A percentile compares a stretch with the other conserved stretches of the same genome.
Evolutionary conservation across 2,113 vertebrate species (phyloP).

Genomic region (Campylorhamphus procurvoides): DNA sequence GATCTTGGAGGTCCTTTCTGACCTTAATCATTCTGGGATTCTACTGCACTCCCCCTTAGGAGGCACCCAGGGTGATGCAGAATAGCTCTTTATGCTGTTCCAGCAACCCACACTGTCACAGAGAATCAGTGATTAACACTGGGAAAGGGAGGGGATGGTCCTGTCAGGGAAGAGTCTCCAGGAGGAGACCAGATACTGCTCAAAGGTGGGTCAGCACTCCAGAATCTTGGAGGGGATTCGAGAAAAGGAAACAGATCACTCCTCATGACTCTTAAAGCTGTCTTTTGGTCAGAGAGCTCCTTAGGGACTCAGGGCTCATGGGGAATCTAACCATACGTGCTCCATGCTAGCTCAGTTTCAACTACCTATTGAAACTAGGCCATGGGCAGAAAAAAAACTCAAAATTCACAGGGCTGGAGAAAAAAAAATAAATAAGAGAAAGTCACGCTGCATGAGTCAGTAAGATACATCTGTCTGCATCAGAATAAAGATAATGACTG

Average conservation of each 20-base stretch:
- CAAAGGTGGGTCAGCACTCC: background rate
- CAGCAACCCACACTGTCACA: background rate
- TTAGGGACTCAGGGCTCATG: background rate
- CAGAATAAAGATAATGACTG: background rate
- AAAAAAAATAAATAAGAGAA: background rate
- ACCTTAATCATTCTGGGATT: background rate
- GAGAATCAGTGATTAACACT: background rate
- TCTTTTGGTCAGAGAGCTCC: background rate
- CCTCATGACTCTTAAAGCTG: background rate
- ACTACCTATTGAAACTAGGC: background rate
- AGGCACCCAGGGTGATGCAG: background rate
- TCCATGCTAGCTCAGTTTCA: background rate
- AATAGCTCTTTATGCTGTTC: background rate
- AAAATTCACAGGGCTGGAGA: background rate
- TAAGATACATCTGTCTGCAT: background rate
- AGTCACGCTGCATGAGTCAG: background rate
- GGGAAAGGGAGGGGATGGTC: background rate
- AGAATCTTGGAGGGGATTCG: background rate
- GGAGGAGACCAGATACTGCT: background rate
- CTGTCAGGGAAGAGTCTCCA: background rate
- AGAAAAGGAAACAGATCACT: background rate
- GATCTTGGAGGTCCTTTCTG: background rate
- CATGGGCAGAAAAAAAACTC: background rate
- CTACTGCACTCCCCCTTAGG: background rate
- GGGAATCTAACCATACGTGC: background rate